A percentile compares a stretch with the other conserved stretches of the same genome.
Evolutionary conservation across 2,888 invertebrate genomes (phyloP).

Genomic region (Elegia similella): DNA sequence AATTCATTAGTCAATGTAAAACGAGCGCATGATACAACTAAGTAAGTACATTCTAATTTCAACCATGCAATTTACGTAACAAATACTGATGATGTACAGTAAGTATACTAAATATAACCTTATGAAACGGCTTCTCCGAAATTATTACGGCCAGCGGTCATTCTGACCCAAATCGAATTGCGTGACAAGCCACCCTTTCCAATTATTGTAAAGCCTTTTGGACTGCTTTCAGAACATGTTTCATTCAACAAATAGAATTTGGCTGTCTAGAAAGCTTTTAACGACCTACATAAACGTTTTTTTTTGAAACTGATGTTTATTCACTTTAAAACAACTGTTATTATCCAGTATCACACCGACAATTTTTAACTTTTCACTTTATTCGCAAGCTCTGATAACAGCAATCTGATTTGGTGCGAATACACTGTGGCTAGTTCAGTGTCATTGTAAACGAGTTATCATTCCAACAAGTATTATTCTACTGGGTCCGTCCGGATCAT

Average conservation of each 20-base stretch:
- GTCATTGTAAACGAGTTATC: too few species aligned
- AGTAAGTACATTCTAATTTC: neutral
- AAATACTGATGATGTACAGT: slow-evolving; percentile 7
- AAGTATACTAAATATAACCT: neutral
- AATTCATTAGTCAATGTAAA: slow-evolving; percentile 11
- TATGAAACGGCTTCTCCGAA: neutral
- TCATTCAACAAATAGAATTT: slow-evolving; percentile 5
- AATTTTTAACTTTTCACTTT: too few species aligned
- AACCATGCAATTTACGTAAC: slow-evolving; percentile 2
- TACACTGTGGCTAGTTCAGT: too few species aligned
- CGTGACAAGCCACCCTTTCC: slow-evolving; percentile 9
- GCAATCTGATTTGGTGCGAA: too few species aligned
- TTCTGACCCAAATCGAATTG: slow-evolving; percentile 16
- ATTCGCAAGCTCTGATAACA: too few species aligned
- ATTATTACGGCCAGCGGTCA: slow-evolving; percentile 10
- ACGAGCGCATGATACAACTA: slow-evolving; percentile 4
- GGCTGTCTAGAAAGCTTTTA: neutral
- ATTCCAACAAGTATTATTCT: neutral
- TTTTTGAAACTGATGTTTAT: neutral
- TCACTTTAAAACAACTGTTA: neutral
- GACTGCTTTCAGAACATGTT: neutral
- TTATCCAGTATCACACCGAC: too few species aligned
- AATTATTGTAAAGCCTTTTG: slow-evolving; percentile 3
- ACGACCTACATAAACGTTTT: neutral
- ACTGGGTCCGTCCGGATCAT: neutral